Conservation (phyloP, 1,140 invertebrate species). For the Ceratoteleas bidentatus region DNA sequence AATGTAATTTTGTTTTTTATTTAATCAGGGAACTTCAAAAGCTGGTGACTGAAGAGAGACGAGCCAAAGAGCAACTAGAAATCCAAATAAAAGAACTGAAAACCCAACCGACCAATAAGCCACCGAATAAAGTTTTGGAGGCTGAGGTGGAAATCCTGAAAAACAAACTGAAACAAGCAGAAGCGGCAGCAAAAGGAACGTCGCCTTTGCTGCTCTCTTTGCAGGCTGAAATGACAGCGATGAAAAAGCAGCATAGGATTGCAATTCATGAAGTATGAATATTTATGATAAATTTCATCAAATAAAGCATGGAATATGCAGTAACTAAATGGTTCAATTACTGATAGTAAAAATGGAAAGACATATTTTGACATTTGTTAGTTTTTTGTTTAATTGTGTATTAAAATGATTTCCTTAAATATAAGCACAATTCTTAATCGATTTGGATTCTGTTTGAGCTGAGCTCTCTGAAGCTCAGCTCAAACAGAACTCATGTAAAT, state of each 20-base stretch:
- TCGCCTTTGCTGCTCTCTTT: constrained; percentile 85
- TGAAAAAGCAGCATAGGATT: constrained; percentile 87
- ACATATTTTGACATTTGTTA: too few relatives aligned
- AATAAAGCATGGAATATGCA: too few relatives aligned
- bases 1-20: background rate
- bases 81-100: constrained; percentile 82
- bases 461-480: too few relatives aligned
- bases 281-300: background rate
- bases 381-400: too few relatives aligned
- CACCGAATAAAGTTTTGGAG: constrained; percentile 83
- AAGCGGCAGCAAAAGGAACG: constrained; percentile 83
- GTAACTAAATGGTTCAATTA: too few relatives aligned
- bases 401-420: too few relatives aligned
- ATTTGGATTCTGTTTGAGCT: too few relatives aligned
- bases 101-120: constrained; percentile 80
- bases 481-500: too few relatives aligned
- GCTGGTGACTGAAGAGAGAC: constrained; percentile 84
- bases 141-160: constrained; percentile 85
- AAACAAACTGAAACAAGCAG: constrained; percentile 84
- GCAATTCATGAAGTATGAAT: constrained; percentile 84
- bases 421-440: too few relatives aligned
- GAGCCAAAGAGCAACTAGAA: constrained; percentile 84
- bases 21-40: constrained; percentile 84
- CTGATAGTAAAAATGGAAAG: too few relatives aligned
- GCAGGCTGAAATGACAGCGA: constrained; percentile 86